Conservation (phyloP, 2,113 vertebrate genomes). For the Oostethus manadensis region DNA sequence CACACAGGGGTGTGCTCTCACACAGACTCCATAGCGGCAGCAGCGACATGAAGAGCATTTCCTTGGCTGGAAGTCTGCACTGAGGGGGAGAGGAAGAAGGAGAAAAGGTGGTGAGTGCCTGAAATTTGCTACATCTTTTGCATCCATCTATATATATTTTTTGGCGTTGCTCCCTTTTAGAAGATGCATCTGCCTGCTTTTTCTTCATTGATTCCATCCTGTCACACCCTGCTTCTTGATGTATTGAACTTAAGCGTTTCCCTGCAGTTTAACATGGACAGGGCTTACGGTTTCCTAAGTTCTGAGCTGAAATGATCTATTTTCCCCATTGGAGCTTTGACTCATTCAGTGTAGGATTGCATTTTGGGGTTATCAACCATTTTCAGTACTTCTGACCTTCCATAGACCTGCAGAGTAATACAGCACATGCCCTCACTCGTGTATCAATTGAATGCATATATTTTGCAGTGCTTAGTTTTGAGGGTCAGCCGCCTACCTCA, state of each 20-base stretch:
- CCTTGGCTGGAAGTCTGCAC: conserved; percentile 46
- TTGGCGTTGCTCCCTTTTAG: conserved; percentile 7
- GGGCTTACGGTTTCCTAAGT: background rate
- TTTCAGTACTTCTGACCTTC: conserved; percentile 9
- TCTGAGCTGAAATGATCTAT: background rate
- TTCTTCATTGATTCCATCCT: conserved; percentile 26
- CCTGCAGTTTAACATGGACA: background rate
- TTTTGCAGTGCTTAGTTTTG: conserved; percentile 10
- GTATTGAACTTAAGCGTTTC: too few species aligned
- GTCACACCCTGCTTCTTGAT: conserved; percentile 22
- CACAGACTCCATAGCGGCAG: conserved; percentile 44
- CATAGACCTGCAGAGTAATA: background rate
- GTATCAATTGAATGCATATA: conserved; percentile 17
- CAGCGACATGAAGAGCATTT: conserved; percentile 59
- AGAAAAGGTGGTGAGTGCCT: conserved; percentile 44
- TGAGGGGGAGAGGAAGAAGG: conserved; percentile 35
- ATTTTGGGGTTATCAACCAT: conserved; percentile 5
- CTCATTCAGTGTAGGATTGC: background rate
- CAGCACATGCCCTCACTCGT: conserved; percentile 12
- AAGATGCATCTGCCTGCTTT: conserved; percentile 15
- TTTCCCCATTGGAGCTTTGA: conserved; percentile 10
- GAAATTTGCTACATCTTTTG: conserved; percentile 7
- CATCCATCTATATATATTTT: conserved; percentile 7
- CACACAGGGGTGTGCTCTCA: conserved; percentile 56
- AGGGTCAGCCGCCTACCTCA: background rate